Conservation (phyloP, 2,888 invertebrate species). For the Bombylius major region DNA sequence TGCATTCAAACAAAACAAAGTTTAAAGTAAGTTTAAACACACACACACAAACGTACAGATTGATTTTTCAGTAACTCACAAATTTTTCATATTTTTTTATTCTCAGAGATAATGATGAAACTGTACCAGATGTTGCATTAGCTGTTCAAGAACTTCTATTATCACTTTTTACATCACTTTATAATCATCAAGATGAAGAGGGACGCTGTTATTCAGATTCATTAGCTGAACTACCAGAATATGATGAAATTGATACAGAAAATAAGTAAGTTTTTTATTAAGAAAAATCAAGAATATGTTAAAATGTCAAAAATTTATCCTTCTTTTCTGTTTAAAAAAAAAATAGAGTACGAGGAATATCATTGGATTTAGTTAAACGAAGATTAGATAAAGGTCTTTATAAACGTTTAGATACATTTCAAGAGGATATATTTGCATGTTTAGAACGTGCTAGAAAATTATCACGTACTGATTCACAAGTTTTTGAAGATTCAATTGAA, state of each 20-base stretch:
- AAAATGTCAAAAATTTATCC: background rate
- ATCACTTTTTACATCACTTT: conserved; percentile 82
- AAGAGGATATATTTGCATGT: conserved; percentile 91
- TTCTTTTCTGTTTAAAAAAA: conserved; percentile 6
- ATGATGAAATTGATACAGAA: conserved; percentile 58
- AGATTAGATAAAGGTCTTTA: conserved; percentile 86
- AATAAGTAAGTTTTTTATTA: conserved; percentile 38
- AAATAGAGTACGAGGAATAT: conserved; percentile 63
- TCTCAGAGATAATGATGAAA: conserved; percentile 57
- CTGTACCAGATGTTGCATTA: conserved; percentile 77
- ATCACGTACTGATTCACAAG: conserved; percentile 84
- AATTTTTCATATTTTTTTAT: background rate
- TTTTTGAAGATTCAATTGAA: conserved; percentile 91
- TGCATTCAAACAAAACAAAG: conserved; percentile 86
- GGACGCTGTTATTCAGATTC: conserved; percentile 95
- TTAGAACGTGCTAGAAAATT: conserved; percentile 79
- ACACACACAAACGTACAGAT: too few species aligned
- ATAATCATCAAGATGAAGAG: conserved; percentile 94
- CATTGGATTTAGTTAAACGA: conserved; percentile 85
- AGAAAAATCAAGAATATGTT: too few species aligned
- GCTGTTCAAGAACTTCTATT: conserved; percentile 84
- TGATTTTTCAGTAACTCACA: background rate
- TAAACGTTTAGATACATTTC: conserved; percentile 85
- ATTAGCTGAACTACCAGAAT: conserved; percentile 83
- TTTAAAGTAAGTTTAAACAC: conserved; percentile 46